phyloP scores from a whole-genome alignment of 2,888 invertebrate species.

The Rhyacophila evoluta region DNA sequence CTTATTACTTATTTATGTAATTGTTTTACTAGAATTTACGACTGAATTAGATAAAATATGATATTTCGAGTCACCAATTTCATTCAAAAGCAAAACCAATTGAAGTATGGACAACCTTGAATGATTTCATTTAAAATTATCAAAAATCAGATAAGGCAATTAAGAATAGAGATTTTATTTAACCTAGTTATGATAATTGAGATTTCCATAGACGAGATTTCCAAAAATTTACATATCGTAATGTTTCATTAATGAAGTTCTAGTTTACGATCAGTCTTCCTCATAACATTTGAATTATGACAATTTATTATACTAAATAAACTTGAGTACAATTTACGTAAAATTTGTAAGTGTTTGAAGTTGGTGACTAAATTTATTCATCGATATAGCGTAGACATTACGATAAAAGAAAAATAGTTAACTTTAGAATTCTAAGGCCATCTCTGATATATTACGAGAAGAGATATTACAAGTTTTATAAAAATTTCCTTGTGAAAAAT shows the following conservation, averaged over 20 bases:
- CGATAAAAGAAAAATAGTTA: background rate
- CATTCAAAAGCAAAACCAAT: background rate
- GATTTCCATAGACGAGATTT: background rate
- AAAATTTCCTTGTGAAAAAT: background rate
- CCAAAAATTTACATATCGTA: background rate
- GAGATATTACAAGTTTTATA: background rate
- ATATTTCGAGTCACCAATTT: no score
- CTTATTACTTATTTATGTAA: no score
- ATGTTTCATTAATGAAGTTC: background rate
- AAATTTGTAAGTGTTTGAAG: background rate
- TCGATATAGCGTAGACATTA: background rate
- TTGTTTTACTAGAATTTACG: no score
- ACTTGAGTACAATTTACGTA: background rate
- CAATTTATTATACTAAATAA: background rate
- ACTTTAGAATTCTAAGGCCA: conserved; percentile 12
- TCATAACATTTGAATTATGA: conserved; percentile 9
- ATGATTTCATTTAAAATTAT: background rate
- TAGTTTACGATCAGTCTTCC: conserved; percentile 19
- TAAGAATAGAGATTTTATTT: background rate
- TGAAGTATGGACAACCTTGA: background rate
- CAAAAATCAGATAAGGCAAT: background rate
- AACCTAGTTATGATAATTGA: background rate
- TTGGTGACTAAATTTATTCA: background rate
- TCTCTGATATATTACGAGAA: conserved; percentile 4
- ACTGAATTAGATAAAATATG: no score